These are phyloP conservation scores for Thalassoma bifasciatum DNA, from an alignment of 2,113 vertebrate genomes.

Conservation along the genomic window DNA sequence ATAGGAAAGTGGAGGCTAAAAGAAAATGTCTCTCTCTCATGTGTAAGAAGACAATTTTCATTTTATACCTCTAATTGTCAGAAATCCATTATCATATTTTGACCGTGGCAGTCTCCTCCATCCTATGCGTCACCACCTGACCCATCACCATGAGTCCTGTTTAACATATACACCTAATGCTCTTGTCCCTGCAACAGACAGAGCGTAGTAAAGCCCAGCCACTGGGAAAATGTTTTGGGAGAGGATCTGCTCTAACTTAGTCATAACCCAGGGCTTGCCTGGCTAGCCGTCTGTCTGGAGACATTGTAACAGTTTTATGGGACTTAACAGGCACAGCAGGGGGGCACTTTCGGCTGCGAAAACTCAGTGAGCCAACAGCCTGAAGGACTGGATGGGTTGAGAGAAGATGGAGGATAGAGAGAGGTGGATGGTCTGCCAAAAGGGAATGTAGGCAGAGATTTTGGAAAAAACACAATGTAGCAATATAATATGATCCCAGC, in stretches of 20 bases:
- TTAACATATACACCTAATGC: slow-evolving; percentile 27
- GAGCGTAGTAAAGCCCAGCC: slow-evolving; percentile 39
- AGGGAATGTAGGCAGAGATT: not conserved
- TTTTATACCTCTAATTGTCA: not conserved
- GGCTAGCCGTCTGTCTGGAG: slow-evolving; percentile 51
- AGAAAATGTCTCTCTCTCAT: not conserved
- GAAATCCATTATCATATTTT: slow-evolving; percentile 3
- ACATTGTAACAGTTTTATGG: slow-evolving; percentile 63
- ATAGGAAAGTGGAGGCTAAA: not conserved
- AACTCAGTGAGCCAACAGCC: slow-evolving; percentile 41
- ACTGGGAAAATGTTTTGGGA: slow-evolving; percentile 44
- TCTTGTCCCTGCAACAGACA: slow-evolving; percentile 23
- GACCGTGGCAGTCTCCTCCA: slow-evolving; percentile 2
- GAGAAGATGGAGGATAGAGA: not conserved
- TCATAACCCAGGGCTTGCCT: slow-evolving; percentile 41
- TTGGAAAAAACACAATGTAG: not conserved
- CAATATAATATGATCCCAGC: slow-evolving; percentile 7
- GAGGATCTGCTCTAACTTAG: slow-evolving; percentile 40
- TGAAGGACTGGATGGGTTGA: slow-evolving; percentile 21
- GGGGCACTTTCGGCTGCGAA: slow-evolving; percentile 49
- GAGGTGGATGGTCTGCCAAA: not conserved
- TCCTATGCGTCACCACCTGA: slow-evolving; percentile 1
- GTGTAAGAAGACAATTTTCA: not conserved
- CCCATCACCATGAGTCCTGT: slow-evolving; percentile 19
- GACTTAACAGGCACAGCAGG: slow-evolving; percentile 63